Conservation (phyloP, 2,797 vertebrate genomes). For the Neomorphus geoffroyi region DNA sequence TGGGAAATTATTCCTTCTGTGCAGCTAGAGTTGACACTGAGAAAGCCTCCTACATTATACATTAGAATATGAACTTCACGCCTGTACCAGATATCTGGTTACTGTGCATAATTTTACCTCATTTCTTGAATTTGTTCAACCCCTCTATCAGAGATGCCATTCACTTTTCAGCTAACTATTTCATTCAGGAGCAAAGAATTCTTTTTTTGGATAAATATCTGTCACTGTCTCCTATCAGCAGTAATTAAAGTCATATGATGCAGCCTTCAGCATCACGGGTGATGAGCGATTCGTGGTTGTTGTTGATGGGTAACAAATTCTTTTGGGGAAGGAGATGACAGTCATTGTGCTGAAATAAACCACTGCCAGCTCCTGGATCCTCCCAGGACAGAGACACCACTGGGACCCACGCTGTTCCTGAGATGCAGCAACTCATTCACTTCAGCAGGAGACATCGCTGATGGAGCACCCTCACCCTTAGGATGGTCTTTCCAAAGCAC, state of each 20-base stretch:
- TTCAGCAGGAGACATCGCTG: not conserved
- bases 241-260: constrained; percentile 18
- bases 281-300: not conserved
- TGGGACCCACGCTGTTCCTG: fast-evolving
- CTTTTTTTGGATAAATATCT: constrained; percentile 20
- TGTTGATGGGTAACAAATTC: not conserved
- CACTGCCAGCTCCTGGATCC: not conserved
- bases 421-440: fast-evolving
- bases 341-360: not conserved
- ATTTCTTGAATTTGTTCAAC: not conserved
- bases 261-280: not conserved
- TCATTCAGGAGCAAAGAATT: not conserved
- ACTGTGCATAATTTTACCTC: not conserved
- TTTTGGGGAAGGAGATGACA: not conserved
- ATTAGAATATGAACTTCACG: not conserved
- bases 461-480: not conserved
- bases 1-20: not conserved
- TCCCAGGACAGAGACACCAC: not conserved
- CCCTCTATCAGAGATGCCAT: constrained; percentile 2
- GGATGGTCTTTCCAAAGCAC: fast-evolving
- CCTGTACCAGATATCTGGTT: not conserved
- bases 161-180: not conserved
- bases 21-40: not conserved
- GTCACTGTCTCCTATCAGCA: constrained; percentile 15
- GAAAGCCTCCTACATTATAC: not conserved